Evolutionary conservation across 2,113 vertebrate species (phyloP).

Genomic region (Gymnobelideus leadbeateri): DNA sequence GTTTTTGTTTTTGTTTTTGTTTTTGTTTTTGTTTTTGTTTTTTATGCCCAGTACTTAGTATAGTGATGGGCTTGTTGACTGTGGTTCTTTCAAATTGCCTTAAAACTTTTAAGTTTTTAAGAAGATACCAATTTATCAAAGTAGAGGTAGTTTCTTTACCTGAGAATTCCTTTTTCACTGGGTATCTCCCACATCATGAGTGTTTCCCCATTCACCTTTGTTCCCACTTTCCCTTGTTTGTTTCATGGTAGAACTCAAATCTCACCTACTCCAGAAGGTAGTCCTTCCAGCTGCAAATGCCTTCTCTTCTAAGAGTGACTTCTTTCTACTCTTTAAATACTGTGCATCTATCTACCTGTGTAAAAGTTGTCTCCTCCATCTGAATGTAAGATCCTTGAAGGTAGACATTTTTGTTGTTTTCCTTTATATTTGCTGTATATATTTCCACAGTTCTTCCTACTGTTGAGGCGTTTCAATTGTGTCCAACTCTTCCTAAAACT

Average conservation of each 20-base stretch:
- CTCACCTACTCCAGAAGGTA: neutral
- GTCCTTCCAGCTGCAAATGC: neutral
- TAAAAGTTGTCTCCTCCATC: neutral
- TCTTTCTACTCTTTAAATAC: neutral
- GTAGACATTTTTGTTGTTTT: neutral
- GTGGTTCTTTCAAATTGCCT: neutral
- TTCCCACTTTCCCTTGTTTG: no score
- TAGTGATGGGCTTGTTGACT: neutral
- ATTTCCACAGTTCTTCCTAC: neutral
- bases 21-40: neutral
- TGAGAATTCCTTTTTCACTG: neutral
- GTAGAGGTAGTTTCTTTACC: neutral
- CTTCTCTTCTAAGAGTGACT: neutral
- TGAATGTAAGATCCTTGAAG: neutral
- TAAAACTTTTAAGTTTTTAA: neutral
- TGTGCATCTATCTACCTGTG: neutral
- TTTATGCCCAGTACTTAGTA: neutral
- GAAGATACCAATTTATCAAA: neutral
- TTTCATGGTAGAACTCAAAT: neutral
- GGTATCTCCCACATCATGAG: no score
- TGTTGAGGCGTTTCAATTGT: neutral
- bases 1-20: neutral
- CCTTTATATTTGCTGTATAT: neutral
- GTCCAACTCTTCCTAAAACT: neutral
- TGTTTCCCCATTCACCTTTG: no score